Evolutionary conservation across 2,797 vertebrate species (phyloP).

Genomic region (Chelidonichthys spinosus): DNA sequence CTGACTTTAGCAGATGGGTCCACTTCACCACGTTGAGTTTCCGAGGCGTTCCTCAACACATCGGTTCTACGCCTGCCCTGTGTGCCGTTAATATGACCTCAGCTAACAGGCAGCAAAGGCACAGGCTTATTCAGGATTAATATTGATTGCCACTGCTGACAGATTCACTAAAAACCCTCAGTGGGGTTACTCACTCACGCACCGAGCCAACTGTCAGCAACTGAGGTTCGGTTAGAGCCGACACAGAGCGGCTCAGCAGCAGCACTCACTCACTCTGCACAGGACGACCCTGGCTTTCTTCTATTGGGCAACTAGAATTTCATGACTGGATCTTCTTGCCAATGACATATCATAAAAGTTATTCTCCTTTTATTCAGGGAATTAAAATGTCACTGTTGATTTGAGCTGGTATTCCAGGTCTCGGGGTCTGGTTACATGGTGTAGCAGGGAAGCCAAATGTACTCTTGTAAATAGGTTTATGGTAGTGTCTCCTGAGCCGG

Average conservation of each 20-base stretch:
- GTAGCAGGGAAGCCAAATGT: constrained; percentile 28
- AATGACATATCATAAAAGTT: constrained; percentile 38
- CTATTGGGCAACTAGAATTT: constrained; percentile 12
- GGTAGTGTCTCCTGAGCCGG: constrained; percentile 8
- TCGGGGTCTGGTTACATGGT: constrained; percentile 31
- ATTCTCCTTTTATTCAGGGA: constrained; percentile 32
- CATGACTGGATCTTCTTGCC: constrained; percentile 26
- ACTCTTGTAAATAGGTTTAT: constrained; percentile 18
- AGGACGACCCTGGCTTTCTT: constrained; percentile 13
- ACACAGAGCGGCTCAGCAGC: constrained; percentile 32
- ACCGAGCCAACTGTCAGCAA: constrained; percentile 22
- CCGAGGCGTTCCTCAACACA: background rate
- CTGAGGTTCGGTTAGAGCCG: constrained; percentile 53
- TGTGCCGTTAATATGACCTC: constrained; percentile 10
- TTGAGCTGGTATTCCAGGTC: constrained; percentile 27
- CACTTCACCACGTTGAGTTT: background rate
- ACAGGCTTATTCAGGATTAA: constrained; percentile 38
- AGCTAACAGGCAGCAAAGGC: constrained; percentile 22
- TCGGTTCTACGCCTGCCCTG: background rate
- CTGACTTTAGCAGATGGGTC: background rate
- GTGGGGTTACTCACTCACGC: constrained; percentile 24
- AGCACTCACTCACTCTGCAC: constrained; percentile 22
- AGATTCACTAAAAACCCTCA: constrained; percentile 53
- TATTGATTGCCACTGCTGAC: constrained; percentile 43
- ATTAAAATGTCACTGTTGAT: constrained; percentile 57